These are phyloP conservation scores for Cisticola juncidis DNA, from an alignment of 2,113 vertebrate species.

Conservation along the genomic window DNA sequence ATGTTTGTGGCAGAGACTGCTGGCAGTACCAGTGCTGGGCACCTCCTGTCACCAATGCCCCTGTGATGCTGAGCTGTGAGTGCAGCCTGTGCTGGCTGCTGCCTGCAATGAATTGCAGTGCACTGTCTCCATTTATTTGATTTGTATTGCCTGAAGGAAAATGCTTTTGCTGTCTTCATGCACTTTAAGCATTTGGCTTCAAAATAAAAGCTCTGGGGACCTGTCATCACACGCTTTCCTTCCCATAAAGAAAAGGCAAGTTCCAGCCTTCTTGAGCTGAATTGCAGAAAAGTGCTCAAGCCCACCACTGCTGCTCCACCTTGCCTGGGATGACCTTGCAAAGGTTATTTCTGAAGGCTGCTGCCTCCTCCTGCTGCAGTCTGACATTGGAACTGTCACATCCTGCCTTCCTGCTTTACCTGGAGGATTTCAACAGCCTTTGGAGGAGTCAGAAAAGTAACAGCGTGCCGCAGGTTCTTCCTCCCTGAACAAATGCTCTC, in stretches of 20 bases:
- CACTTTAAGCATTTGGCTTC: conserved; percentile 53
- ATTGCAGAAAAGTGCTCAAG: not conserved
- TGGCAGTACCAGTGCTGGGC: not conserved
- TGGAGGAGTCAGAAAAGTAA: not conserved
- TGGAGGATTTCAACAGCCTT: not conserved
- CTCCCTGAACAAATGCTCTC: not conserved
- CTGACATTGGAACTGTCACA: not conserved
- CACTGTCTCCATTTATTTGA: conserved; percentile 43
- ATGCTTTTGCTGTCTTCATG: conserved; percentile 47
- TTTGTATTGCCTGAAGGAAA: conserved; percentile 49
- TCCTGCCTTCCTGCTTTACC: not conserved
- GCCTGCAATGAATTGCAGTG: not conserved
- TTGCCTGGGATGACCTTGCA: not conserved
- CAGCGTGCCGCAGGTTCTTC: not conserved
- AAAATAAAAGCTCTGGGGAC: conserved; percentile 56
- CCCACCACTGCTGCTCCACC: not conserved
- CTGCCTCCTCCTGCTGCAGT: not conserved
- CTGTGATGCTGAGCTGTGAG: rapidly evolving
- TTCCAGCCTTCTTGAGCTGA: conserved; percentile 8
- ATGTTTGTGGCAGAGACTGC: not conserved
- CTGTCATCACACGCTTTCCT: conserved; percentile 2
- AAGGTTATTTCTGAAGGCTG: conserved; percentile 12
- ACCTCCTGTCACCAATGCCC: rapidly evolving
- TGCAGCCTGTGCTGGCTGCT: not conserved
- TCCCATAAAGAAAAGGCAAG: conserved; percentile 4